phyloP scores from a whole-genome alignment of 2,797 vertebrate species.

The Diglossa cyanea region DNA sequence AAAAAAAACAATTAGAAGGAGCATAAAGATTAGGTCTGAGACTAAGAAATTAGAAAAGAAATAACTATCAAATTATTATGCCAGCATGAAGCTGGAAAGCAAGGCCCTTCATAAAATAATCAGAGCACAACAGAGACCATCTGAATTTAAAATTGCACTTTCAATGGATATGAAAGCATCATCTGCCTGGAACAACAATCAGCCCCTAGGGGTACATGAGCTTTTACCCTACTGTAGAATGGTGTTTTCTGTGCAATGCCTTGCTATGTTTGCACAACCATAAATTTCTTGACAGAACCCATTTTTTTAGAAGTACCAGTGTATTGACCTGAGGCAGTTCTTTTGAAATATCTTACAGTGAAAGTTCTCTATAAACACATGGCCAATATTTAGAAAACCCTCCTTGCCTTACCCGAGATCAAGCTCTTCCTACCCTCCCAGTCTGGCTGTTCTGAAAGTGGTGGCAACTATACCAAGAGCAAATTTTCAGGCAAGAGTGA shows the following conservation, averaged over 20 bases:
- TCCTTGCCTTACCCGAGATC: neutral
- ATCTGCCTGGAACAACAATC: neutral
- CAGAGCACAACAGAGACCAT: slow-evolving; percentile 23
- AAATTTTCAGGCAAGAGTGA: neutral
- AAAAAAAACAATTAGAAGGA: slow-evolving; percentile 16
- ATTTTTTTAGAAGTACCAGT: neutral
- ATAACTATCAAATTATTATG: slow-evolving; percentile 36
- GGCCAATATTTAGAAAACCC: neutral
- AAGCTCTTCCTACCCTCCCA: neutral
- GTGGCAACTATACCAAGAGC: neutral
- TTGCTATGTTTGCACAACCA: neutral
- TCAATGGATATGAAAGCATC: neutral
- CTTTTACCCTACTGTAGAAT: neutral
- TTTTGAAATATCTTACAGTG: neutral
- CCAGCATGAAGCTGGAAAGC: neutral
- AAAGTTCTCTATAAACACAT: neutral
- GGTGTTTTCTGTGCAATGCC: neutral
- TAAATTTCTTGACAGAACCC: neutral
- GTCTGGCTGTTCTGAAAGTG: neutral
- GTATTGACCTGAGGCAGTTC: neutral
- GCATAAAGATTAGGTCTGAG: slow-evolving; percentile 11
- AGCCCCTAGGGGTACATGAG: neutral
- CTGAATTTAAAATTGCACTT: slow-evolving; percentile 27
- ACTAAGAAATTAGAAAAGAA: slow-evolving; percentile 33
- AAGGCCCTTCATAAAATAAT: neutral